Conservation (phyloP, 53 echinoderm and acorn worm genomes). For the Arbacia lixula region DNA sequence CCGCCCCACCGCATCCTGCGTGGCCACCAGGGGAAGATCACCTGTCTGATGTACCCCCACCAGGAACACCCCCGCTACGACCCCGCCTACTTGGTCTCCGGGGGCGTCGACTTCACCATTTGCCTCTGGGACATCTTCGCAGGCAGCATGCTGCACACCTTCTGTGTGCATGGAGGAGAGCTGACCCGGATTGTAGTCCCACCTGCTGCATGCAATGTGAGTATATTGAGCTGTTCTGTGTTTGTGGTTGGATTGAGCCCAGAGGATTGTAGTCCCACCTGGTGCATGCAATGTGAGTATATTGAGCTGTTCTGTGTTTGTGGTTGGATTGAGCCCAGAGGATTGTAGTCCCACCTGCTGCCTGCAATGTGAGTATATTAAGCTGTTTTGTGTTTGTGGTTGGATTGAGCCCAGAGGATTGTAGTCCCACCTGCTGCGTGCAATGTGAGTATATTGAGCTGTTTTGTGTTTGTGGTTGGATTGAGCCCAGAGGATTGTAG, state of each 20-base stretch:
- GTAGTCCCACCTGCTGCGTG: constrained; percentile 93
- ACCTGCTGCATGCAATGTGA: constrained; percentile 96
- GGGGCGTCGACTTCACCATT: constrained; percentile 94
- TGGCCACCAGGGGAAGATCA: constrained; percentile 96
- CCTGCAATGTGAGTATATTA: constrained; percentile 99
- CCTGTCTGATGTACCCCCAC: constrained; percentile 95
- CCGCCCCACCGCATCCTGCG: constrained; percentile 97
- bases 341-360: constrained; percentile 90
- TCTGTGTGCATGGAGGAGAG: constrained; percentile 98
- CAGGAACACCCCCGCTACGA: constrained; percentile 85
- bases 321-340: too few relatives aligned
- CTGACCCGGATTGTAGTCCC: constrained; percentile 88
- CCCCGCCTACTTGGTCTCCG: constrained; percentile 85
- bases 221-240: too few relatives aligned
- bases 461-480: too few relatives aligned
- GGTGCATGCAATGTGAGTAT: constrained; percentile 98
- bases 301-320: too few relatives aligned
- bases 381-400: too few relatives aligned
- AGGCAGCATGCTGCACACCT: constrained; percentile 88
- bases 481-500: too few relatives aligned
- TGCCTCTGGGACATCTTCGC: constrained; percentile 95
- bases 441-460: too few relatives aligned
- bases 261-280: constrained; percentile 89
- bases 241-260: too few relatives aligned
- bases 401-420: too few relatives aligned